A percentile compares a stretch with the other conserved stretches of the same genome.
These are phyloP conservation scores for Philopotamus ludificatus DNA, from an alignment of 1,140 invertebrate species.

Conservation along the genomic window DNA sequence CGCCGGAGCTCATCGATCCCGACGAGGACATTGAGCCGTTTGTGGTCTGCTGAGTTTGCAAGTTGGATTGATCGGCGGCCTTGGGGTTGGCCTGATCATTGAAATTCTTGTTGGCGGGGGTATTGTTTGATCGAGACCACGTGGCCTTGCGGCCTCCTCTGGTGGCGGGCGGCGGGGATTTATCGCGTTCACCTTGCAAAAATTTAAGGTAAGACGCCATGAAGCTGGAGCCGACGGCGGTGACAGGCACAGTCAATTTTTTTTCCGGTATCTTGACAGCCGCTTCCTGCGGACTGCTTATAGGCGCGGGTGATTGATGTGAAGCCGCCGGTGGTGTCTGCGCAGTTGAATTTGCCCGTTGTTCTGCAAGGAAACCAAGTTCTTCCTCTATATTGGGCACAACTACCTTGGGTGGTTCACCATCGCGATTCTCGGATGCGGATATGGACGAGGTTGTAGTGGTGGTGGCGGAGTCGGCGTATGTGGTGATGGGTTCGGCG, in stretches of 20 bases:
- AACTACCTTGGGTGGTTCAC: constrained; percentile 75
- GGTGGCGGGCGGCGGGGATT: constrained; percentile 69
- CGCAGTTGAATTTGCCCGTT: constrained; percentile 56
- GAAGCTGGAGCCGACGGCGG: constrained; percentile 70
- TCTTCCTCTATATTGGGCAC: constrained; percentile 85
- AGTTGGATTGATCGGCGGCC: constrained; percentile 37
- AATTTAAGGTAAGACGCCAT: constrained; percentile 84
- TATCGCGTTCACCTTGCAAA: constrained; percentile 76
- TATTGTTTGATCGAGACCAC: constrained; percentile 59
- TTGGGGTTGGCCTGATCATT: constrained; percentile 42
- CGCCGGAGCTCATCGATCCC: constrained; percentile 25
- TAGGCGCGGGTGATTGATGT: constrained; percentile 52
- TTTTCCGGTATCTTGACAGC: constrained; percentile 55
- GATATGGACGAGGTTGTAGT: constrained; percentile 51
- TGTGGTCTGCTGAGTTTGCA: constrained; percentile 46
- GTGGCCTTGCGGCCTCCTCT: constrained; percentile 65
- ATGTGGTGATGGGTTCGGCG: constrained; percentile 63
- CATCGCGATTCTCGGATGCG: constrained; percentile 58
- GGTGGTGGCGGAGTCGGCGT: constrained; percentile 56
- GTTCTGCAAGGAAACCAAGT: constrained; percentile 71
- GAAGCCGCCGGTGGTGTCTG: constrained; percentile 55
- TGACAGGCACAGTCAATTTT: constrained; percentile 58
- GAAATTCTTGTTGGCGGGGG: constrained; percentile 46
- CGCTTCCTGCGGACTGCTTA: constrained; percentile 52
- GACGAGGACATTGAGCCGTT: constrained; percentile 49